These are phyloP conservation scores for Thymallus thymallus DNA, from an alignment of 2,113 vertebrate species.

Conservation along the genomic window DNA sequence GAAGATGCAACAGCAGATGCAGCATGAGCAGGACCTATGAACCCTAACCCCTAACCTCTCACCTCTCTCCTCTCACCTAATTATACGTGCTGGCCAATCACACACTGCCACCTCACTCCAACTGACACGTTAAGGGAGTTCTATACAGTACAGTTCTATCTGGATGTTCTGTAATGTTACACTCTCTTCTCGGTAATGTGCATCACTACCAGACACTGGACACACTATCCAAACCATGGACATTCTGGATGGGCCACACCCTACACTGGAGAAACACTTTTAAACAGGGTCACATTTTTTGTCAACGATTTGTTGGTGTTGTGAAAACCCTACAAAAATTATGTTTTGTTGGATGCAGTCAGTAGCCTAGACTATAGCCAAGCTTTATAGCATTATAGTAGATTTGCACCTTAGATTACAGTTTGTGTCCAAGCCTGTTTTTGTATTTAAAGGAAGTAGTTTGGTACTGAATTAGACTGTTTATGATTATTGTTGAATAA, in stretches of 20 bases:
- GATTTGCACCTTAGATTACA: conserved; percentile 25
- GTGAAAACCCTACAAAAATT: background rate
- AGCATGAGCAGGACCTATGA: conserved; percentile 70
- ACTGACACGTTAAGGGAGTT: background rate
- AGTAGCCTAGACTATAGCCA: background rate
- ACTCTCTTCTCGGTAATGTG: too few species aligned
- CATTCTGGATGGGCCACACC: background rate
- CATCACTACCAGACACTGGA: background rate
- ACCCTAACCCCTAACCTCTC: background rate
- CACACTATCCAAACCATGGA: background rate
- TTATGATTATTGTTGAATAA: background rate
- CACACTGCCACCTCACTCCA: background rate
- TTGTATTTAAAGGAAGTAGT: background rate
- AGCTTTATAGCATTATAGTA: conserved; percentile 20
- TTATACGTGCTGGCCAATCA: background rate
- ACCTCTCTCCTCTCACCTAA: background rate
- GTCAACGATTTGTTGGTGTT: background rate
- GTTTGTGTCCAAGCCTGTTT: conserved; percentile 7
- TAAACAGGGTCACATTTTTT: background rate
- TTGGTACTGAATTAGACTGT: background rate
- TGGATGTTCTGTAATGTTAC: too few species aligned
- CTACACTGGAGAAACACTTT: background rate
- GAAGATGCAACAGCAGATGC: conserved; percentile 72
- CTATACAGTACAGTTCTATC: background rate
- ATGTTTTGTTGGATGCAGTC: too few species aligned